Evolutionary conservation across 2,113 vertebrate genomes (phyloP).

Genomic region (Epinephelus fuscoguttatus): DNA sequence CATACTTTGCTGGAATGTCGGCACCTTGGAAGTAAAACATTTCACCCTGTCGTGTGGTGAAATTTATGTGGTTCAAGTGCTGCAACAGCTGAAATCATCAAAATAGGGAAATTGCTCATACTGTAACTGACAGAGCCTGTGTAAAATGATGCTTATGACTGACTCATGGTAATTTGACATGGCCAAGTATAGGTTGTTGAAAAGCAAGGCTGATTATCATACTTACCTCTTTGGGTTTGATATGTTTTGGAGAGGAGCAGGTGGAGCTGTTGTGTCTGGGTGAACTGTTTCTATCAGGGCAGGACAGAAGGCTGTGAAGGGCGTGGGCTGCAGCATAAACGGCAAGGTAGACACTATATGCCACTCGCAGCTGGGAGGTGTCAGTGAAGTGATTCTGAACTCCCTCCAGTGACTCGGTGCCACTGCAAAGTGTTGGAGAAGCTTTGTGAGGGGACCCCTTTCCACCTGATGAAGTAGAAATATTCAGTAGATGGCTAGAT

Average conservation of each 20-base stretch:
- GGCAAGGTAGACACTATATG: slow-evolving; percentile 85
- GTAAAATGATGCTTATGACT: no score
- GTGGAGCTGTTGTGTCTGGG: slow-evolving; percentile 43
- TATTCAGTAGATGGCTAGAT: background rate
- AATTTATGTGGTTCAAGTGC: slow-evolving; percentile 76
- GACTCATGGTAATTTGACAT: background rate
- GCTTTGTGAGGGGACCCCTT: slow-evolving; percentile 5
- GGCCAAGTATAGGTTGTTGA: no score
- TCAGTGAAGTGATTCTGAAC: slow-evolving; percentile 80
- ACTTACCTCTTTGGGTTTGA: slow-evolving; percentile 76
- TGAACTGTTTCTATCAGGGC: slow-evolving; percentile 49
- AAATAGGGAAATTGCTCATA: background rate
- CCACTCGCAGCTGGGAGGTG: slow-evolving; percentile 78
- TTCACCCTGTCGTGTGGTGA: slow-evolving; percentile 79
- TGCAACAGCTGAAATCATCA: slow-evolving; percentile 75
- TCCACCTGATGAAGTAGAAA: slow-evolving; percentile 78
- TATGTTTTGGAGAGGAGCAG: slow-evolving; percentile 68
- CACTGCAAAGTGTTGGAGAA: slow-evolving; percentile 75
- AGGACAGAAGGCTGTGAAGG: slow-evolving; percentile 80
- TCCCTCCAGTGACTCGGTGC: slow-evolving; percentile 76
- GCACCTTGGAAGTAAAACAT: slow-evolving; percentile 77
- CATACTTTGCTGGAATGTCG: slow-evolving; percentile 78
- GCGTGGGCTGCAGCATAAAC: slow-evolving; percentile 85
- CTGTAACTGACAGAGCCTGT: background rate
- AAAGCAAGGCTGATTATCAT: background rate